Percentiles rank a stretch among this genome's conserved stretches.
Conservation (phyloP, 2,113 vertebrate species). For the Ivindomyrus marchei region DNA sequence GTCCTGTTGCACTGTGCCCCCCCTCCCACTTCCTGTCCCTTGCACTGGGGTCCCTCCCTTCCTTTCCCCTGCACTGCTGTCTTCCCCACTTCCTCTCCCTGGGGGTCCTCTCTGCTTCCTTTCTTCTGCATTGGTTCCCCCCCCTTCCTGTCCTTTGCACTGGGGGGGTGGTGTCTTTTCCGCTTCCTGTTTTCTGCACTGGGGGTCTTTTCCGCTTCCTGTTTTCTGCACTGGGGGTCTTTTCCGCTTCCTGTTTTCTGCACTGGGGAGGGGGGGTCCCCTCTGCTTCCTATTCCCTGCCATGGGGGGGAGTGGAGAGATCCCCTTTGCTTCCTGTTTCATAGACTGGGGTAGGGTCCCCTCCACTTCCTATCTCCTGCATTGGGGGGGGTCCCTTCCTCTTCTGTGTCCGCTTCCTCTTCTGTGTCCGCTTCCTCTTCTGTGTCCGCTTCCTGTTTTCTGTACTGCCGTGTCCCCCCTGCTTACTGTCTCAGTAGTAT, state of each 20-base stretch:
- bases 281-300: background rate
- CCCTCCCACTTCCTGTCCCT: background rate
- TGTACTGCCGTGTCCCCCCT: background rate
- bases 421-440: background rate
- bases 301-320: background rate
- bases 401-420: background rate
- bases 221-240: background rate
- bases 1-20: background rate
- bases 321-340: background rate
- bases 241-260: background rate
- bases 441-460: background rate
- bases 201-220: background rate
- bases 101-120: background rate
- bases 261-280: background rate
- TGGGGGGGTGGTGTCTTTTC: background rate
- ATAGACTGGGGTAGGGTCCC: background rate
- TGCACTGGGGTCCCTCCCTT: background rate
- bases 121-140: background rate
- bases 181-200: background rate
- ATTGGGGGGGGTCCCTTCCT: background rate
- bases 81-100: background rate
- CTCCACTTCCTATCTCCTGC: background rate
- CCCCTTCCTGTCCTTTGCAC: background rate
- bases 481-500: background rate
- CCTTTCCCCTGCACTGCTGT: too few relatives aligned